Conservation (phyloP, 2,113 vertebrate species). For the Nanorana parkeri region DNA sequence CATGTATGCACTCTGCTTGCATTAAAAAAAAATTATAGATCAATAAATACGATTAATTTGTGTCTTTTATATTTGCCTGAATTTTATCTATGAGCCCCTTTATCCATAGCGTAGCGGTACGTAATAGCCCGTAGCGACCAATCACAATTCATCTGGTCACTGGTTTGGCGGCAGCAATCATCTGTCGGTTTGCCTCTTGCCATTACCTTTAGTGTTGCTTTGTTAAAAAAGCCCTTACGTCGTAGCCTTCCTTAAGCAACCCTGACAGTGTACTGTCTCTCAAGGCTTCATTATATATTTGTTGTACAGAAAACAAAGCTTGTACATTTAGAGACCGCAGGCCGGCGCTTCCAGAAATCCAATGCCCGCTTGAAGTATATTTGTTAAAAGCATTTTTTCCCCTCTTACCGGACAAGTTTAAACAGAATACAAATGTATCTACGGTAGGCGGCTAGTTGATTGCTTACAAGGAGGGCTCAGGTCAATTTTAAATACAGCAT, state of each 20-base stretch:
- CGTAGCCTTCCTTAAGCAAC: constrained; percentile 56
- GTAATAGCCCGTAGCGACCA: no score
- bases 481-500: constrained; percentile 45
- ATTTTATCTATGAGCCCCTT: no score
- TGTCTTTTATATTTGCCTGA: no score
- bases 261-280: constrained; percentile 60
- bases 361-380: constrained; percentile 50
- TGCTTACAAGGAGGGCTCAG: constrained; percentile 28
- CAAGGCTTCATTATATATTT: constrained; percentile 59
- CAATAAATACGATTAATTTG: no score
- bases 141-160: no score
- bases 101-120: no score
- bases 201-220: no score
- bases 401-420: constrained; percentile 56
- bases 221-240: no score
- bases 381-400: constrained; percentile 22
- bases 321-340: constrained; percentile 43
- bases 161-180: no score
- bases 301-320: constrained; percentile 32
- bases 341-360: constrained; percentile 44
- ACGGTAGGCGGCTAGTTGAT: constrained; percentile 48
- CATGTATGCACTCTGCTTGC: no score
- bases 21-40: no score
- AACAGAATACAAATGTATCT: constrained; percentile 33
- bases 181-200: no score